Base-by-base conservation (phyloP, 2,888 invertebrate genomes). In the Metallyticus violacea region DNA sequence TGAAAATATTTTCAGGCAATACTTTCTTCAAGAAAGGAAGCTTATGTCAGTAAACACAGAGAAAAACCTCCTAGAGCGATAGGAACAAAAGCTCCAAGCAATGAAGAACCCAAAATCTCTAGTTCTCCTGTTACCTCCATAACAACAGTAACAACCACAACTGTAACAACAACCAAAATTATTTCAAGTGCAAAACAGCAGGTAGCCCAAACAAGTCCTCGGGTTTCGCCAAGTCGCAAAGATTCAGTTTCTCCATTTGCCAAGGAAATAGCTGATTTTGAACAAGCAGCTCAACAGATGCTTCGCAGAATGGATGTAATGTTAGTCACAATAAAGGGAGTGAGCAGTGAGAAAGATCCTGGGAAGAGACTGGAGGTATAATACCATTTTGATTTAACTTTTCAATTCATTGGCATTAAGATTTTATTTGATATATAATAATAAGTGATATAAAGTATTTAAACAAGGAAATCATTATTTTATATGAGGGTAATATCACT, bases 341-440 rank as follows among this genome's bases (percentile, higher is more conserved):
- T 87, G 7, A 92, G 92, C 85, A 92, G 92, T 88, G 94, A 95
- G 91, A 93, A 93, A 78, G 95, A 95, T 91, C 94, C 94, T 77
- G 92, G 93, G 85, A 94, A 94, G 91, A 91, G 95, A 29, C 92
- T 94, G n/a, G 95, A 95, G 93, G 94, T 94, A 89, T 88, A 89
- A n/a, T 6, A 7, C 4, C 88, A 85, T 84, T 84, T n/a, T 29
- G 9, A 2, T 84, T 2, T 6, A 28, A 79, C 7, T 15, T n/a
- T n/a, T n/a, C n/a, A n/a, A n/a, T n/a, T n/a, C n/a, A n/a, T n/a
- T n/a, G n/a, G n/a, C n/a, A n/a, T n/a, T n/a, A n/a, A n/a, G n/a
- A n/a, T n/a, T n/a, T n/a, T n/a, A n/a, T n/a, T n/a, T n/a, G n/a
- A n/a, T n/a, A n/a, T n/a, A n/a, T n/a, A n/a, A n/a, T n/a, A n/a